Evolutionary conservation across 2,797 vertebrate genomes (phyloP).

Genomic region (Syngnathus rostellatus): DNA sequence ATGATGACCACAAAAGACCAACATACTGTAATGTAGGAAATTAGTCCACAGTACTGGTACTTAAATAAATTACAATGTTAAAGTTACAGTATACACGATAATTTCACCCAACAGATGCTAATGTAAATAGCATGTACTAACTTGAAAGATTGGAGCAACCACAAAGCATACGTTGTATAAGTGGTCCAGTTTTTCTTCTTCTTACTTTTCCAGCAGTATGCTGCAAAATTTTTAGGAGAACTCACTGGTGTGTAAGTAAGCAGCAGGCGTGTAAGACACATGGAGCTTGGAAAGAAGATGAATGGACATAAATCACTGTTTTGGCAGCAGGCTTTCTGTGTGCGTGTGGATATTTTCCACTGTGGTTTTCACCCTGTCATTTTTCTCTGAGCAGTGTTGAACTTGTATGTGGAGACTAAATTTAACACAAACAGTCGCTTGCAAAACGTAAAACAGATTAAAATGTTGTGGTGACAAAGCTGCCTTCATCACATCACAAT

Average conservation of each 20-base stretch:
- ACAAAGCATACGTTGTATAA: not conserved
- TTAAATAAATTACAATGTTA: too few relatives aligned
- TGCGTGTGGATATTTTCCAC: conserved; percentile 1
- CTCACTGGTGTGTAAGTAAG: not conserved
- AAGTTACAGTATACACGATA: too few relatives aligned
- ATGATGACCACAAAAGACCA: too few relatives aligned
- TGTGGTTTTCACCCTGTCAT: conserved; percentile 1
- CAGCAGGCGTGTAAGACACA: not conserved
- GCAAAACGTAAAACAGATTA: not conserved
- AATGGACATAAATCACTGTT: not conserved
- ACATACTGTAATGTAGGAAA: too few relatives aligned
- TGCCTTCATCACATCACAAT: not conserved
- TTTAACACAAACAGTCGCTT: not conserved
- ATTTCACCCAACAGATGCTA: too few relatives aligned
- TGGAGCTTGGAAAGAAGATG: too few relatives aligned
- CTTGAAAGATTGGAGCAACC: too few relatives aligned
- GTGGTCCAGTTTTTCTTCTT: not conserved
- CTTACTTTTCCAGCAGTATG: not conserved
- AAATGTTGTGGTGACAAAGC: not conserved
- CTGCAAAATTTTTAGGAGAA: not conserved
- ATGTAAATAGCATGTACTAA: too few relatives aligned
- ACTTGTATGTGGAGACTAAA: not conserved
- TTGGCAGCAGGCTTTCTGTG: not conserved
- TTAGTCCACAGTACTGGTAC: not conserved
- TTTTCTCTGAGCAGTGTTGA: not conserved